Base-by-base conservation (phyloP, 1,140 invertebrate species). In the Cyclina sinensis region DNA sequence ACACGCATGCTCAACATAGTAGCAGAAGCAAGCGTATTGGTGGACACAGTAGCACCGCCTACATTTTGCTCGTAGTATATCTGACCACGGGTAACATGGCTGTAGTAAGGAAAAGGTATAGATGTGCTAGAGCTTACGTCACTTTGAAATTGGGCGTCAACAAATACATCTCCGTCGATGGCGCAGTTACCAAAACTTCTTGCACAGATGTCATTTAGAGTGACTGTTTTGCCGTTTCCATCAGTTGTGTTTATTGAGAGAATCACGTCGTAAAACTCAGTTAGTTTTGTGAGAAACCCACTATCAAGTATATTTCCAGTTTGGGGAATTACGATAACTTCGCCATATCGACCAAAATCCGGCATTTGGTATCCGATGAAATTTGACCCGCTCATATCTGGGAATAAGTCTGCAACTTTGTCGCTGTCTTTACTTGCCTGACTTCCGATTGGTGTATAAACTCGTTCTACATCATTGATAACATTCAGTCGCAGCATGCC, bases 401-500 rank as follows among this genome's bases (percentile, higher is more conserved):
- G 54, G 30, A 82, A 82, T 43, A 82, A 21, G 9, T 62, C 27
- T 1, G 12, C 43, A 14, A 82, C n/a, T 43, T 24, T 39, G 24
- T 39, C 39, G 3, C 32, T 27, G 35, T 82, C 80, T 65, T 62
- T 82, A 14, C 35, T 82, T 7, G 80, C 80, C 65, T 82, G 80
- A 27, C 80, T 82, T 14, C 59, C 59, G 32, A 82, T 62, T 16
- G 80, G 57, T 32, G 86, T 90, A 32, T 90, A 90, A 4, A 85
- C 86, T 18, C 68, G 46, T 43, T 86, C 78, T 7, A 88, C 80
- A 43, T 84, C 86, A 32, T 73, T 62, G 14, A 70, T 32, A 7
- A 54, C 37, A 46, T 85, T 78, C 0, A 91, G 32, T n/a, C 88
- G 86, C 12, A 92, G 81, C 83, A 91, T 88, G 51, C 87, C 92